Conservation (phyloP, 2,888 invertebrate species). For the Glyphotaelius pellucidus region DNA sequence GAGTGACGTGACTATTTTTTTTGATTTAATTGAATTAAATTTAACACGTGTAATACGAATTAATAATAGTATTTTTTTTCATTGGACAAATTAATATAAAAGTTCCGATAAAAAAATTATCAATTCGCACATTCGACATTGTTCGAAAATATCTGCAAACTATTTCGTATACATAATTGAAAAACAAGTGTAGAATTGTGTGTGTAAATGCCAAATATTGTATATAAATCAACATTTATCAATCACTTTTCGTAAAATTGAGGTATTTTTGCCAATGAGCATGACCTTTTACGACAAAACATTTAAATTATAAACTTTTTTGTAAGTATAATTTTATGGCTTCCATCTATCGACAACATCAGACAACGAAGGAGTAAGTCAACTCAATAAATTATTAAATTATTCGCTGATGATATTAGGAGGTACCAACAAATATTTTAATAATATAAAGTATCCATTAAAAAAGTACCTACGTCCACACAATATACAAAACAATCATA, state of each 20-base stretch:
- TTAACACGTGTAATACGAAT: no score
- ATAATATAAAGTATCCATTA: background rate
- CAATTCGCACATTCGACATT: background rate
- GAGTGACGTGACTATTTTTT: no score
- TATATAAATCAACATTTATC: background rate
- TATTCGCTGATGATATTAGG: background rate
- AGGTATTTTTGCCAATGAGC: background rate
- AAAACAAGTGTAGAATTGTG: background rate
- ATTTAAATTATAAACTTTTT: background rate
- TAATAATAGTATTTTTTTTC: no score
- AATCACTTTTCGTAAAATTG: background rate
- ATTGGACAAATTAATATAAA: background rate
- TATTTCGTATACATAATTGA: background rate
- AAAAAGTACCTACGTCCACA: background rate
- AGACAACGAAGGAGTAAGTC: background rate
- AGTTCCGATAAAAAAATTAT: background rate
- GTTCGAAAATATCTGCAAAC: background rate
- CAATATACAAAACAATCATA: background rate
- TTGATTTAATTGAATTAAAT: no score
- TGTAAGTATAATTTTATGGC: background rate
- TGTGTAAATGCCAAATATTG: background rate
- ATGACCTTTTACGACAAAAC: background rate
- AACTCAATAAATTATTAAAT: no score
- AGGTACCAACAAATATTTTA: background rate
- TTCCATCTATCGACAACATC: background rate